phyloP scores from a whole-genome alignment of 2,888 invertebrate genomes.

The Lasioglossum vierecki region DNA sequence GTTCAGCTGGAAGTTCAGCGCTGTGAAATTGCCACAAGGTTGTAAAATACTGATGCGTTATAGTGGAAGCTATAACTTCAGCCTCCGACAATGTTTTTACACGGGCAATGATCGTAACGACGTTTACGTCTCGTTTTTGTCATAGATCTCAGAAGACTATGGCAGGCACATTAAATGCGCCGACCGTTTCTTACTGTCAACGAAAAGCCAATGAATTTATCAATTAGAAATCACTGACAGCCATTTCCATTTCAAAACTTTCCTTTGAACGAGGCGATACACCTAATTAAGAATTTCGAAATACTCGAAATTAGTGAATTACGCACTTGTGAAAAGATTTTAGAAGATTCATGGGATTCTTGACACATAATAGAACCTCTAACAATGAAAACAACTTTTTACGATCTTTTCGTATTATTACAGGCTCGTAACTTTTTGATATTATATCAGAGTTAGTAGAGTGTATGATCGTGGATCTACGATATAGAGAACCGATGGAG shows the following conservation, averaged over 20 bases:
- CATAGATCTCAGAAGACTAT: neutral
- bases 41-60: slow-evolving; percentile 32
- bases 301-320: too few species aligned
- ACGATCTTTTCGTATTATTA: neutral
- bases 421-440: neutral
- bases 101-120: slow-evolving; percentile 17
- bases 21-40: neutral
- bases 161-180: neutral
- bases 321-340: neutral
- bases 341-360: neutral
- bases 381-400: neutral
- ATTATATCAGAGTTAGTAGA: neutral
- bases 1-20: neutral
- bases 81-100: slow-evolving; percentile 25
- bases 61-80: slow-evolving; percentile 32
- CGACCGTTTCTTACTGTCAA: neutral
- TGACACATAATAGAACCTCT: neutral
- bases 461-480: neutral
- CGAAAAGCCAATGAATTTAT: neutral
- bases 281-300: neutral
- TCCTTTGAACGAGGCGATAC: neutral
- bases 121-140: slow-evolving; percentile 23
- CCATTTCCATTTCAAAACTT: neutral
- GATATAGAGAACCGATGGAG: neutral
- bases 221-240: neutral